Evolutionary conservation across 2,797 vertebrate genomes (phyloP).

Genomic region (Enteromius paludinosus): DNA sequence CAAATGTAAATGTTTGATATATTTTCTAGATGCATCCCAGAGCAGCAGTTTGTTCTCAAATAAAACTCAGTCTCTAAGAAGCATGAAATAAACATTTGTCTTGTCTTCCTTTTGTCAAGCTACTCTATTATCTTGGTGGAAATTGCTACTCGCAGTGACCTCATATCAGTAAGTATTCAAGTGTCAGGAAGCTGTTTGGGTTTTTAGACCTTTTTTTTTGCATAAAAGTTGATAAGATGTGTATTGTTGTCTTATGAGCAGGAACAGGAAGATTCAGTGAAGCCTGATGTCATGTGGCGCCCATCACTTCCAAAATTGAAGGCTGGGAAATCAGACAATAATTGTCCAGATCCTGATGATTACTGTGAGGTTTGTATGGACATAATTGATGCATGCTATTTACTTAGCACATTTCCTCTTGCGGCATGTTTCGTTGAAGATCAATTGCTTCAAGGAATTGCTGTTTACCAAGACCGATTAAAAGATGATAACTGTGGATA

Average conservation of each 20-base stretch:
- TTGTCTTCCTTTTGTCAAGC: conserved; percentile 64
- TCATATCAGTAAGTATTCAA: conserved; percentile 76
- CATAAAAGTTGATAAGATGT: conserved; percentile 8
- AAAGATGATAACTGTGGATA: not conserved
- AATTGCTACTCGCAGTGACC: conserved; percentile 78
- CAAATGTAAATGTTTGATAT: not conserved
- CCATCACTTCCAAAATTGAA: conserved; percentile 77
- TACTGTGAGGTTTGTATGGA: conserved; percentile 76
- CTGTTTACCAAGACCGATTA: not conserved
- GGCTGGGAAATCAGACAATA: conserved; percentile 73
- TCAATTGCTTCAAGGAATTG: not conserved
- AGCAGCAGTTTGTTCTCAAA: conserved; percentile 1
- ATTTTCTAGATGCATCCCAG: conserved; percentile 12
- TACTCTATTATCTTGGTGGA: conserved; percentile 81
- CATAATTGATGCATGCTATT: not conserved
- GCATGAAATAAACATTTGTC: conserved; percentile 6
- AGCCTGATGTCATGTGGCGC: conserved; percentile 75
- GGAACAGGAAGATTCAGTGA: conserved; percentile 72
- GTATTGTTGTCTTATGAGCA: conserved; percentile 52
- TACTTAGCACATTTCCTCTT: not conserved
- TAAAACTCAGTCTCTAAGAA: not conserved
- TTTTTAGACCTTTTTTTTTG: conserved; percentile 57
- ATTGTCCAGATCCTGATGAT: conserved; percentile 75
- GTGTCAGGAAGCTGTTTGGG: conserved; percentile 26
- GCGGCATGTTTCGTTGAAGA: not conserved